Evolutionary conservation across 2,797 vertebrate genomes (phyloP), one percentile per base, ranked within the genome.

Genomic region (Pelodytes ibericus): DNA sequence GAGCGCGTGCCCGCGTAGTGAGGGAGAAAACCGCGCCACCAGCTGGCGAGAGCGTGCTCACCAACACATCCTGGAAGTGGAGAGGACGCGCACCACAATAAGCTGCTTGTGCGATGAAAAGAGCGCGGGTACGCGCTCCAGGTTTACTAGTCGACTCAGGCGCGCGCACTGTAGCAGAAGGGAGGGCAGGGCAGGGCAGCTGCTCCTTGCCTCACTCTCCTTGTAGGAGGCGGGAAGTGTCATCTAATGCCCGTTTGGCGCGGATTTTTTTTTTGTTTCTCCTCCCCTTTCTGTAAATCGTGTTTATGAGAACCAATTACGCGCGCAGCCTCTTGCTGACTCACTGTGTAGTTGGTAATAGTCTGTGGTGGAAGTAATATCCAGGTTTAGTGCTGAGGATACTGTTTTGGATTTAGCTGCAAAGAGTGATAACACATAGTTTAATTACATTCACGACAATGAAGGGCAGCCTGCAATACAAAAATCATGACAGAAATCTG

Each of bases 1-100:
- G 33, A 18, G 74, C 59, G 74, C 74, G 59, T 49, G 36, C 47
- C 27, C 59, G 49, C 22, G n/a, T 2, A 22, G 24, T 18, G 63
- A 13, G 61, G 49, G 25, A n/a, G n/a, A n/a, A n/a, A n/a, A n/a
- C n/a, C n/a, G n/a, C n/a, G n/a, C n/a, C n/a, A n/a, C n/a, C n/a
- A 16, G 41, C 57, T 5, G 22, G 29, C 3, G 27, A 20, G 26
- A 8, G 18, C 51, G 61, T 51, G 69, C 18, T 27, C 6, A 1
- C 27, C 0, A n/a, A 25, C 10, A 4, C 15, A 6, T 11, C 22
- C 7, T 26, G 71, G 27, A 41, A 20, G 30, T 44, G 56, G 69
- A 25, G 6, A 20, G 3, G 24, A n/a, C n/a, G n/a, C n/a, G n/a
- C n/a, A n/a, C n/a, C n/a, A n/a, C n/a, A n/a, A n/a, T n/a, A n/a